These are phyloP conservation scores for Nomada ruficornis DNA, from an alignment of 2,888 invertebrate genomes.

Conservation along the genomic window DNA sequence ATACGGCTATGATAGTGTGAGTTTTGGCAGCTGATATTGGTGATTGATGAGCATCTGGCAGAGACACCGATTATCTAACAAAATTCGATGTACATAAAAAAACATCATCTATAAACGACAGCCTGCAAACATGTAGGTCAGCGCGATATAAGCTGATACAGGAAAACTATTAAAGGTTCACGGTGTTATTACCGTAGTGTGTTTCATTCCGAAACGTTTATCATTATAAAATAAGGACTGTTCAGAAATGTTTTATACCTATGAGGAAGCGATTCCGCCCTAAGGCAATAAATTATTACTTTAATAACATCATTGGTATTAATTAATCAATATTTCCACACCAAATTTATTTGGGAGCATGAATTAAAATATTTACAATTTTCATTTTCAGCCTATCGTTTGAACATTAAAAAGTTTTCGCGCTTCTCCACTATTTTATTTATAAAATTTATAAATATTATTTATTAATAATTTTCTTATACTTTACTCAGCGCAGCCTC, in stretches of 20 bases:
- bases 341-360: not conserved
- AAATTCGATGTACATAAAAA: conserved; percentile 52
- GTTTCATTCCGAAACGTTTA: not conserved
- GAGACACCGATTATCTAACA: conserved; percentile 74
- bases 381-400: not conserved
- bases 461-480: no score
- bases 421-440: not conserved
- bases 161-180: conserved; percentile 9
- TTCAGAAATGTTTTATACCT: no score
- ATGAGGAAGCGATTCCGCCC: no score
- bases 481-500: not conserved
- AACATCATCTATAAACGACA: conserved; percentile 52
- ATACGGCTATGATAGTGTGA: conserved; percentile 49
- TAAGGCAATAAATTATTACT: not conserved
- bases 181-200: not conserved
- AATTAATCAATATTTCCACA: conserved; percentile 15
- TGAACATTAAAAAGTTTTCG: conserved; percentile 11
- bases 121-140: conserved; percentile 48
- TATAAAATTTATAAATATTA: no score
- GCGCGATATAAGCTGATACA: conserved; percentile 37
- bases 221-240: not conserved
- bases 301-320: conserved; percentile 22
- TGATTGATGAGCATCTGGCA: conserved; percentile 78
- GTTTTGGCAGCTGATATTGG: conserved; percentile 73
- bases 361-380: conserved; percentile 1